These are phyloP conservation scores for Pygocentrus nattereri DNA, from an alignment of 2,797 vertebrate species.

Conservation along the genomic window DNA sequence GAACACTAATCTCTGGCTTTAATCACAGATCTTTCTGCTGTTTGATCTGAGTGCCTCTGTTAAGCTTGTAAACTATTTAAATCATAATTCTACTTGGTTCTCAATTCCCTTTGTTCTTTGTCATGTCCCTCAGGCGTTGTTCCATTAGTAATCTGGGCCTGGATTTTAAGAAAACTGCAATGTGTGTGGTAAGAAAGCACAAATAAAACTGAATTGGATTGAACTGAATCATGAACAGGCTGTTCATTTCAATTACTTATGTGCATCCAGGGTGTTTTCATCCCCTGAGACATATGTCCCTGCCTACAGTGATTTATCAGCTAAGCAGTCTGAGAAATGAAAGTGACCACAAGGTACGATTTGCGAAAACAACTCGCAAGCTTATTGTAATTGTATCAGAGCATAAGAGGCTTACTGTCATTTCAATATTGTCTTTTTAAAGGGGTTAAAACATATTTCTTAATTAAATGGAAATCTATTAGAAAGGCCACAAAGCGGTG, in stretches of 20 bases:
- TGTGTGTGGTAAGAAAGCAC: too few species aligned
- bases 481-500: conserved; percentile 56
- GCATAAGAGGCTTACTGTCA: conserved; percentile 82
- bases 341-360: conserved; percentile 75
- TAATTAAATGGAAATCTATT: conserved; percentile 78
- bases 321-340: conserved; percentile 72
- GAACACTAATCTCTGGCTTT: too few species aligned
- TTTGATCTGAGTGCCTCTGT: too few species aligned
- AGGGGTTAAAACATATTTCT: conserved; percentile 68
- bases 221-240: background rate
- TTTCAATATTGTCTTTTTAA: conserved; percentile 80
- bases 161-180: too few species aligned
- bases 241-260: background rate
- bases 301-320: conserved; percentile 71
- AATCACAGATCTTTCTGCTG: too few species aligned
- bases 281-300: conserved; percentile 72
- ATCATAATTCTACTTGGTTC: too few species aligned
- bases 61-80: too few species aligned
- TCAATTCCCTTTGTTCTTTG: too few species aligned
- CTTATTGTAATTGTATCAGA: conserved; percentile 77
- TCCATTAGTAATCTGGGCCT: too few species aligned
- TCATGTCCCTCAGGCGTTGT: too few species aligned
- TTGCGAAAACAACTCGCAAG: conserved; percentile 64
- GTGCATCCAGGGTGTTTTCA: background rate
- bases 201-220: background rate